Evolutionary conservation across 2,888 invertebrate genomes (phyloP), one percentile per base, ranked within the genome.

Genomic region (Pyrrhia umbra): DNA sequence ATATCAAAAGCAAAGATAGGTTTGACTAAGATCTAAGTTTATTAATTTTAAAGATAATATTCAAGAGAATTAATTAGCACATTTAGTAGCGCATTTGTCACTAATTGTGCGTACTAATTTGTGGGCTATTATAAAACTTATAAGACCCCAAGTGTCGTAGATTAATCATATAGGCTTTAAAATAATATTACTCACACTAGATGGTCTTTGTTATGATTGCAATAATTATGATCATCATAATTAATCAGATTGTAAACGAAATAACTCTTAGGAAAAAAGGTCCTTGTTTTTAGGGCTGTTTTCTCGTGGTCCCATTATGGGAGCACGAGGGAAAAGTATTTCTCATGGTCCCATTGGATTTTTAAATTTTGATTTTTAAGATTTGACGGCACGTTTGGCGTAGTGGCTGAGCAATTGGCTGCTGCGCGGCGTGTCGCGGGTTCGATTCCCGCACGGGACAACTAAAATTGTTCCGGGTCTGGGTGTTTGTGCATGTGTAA

Each of bases 91-190:
- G 27, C 67, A 60, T 30, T 42, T 64, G 65, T 25, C 37, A 16
- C 42, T 65, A 65, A 68, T 65, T 21, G 45, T 56, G 27, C 15
- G 50, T 51, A 16, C 64, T 43, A 56, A 65, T 64, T 71, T 52
- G 63, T 16, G 15, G 2, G 10, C 2, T 15, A 43, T 49, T 47
- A 30, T 54, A 50, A 63, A 54, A 62, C 42, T 43, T 45, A 55
- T 50, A 30, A 47, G 27, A 2, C 21, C 2, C 45, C 18, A 25
- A 49, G 20, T 40, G 25, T 43, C 6, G 16, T 21, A 39, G 37
- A 34, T 47, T 60, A 42, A 34, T 34, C n/a, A 27, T 20, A 43
- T 21, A 13, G n/a, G 27, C 37, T 61, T 52, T 47, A 21, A 37
- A 45, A 40, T 34, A n/a, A n/a, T 40, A 40, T 43, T 16, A 10